Evolutionary conservation across 2,797 vertebrate genomes (phyloP).

Genomic region (Okamejei kenojei): DNA sequence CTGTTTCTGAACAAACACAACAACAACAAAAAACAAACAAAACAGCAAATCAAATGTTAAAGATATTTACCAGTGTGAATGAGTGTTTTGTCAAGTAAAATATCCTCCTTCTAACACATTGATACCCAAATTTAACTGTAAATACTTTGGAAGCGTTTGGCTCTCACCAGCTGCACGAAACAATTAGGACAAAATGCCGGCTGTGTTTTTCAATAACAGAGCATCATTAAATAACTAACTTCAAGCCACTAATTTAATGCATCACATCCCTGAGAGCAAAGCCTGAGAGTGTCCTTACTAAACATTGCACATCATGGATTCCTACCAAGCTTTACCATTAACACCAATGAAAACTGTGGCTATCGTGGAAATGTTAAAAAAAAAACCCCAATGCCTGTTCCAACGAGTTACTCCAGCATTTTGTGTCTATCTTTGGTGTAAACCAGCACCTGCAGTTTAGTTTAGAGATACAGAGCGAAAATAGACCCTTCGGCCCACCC

Average conservation of each 20-base stretch:
- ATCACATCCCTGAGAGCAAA: neutral
- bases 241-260: conserved; percentile 9
- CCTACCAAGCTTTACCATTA: neutral
- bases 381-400: neutral
- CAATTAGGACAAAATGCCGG: conserved; percentile 9
- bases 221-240: too few relatives aligned
- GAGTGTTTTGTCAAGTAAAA: neutral
- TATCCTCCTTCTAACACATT: neutral
- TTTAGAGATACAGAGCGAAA: too few relatives aligned
- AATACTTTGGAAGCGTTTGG: neutral
- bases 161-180: neutral
- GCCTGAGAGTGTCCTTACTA: neutral
- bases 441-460: too few relatives aligned
- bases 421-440: too few relatives aligned
- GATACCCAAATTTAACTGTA: neutral
- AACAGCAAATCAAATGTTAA: neutral
- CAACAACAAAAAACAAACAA: neutral
- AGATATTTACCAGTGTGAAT: neutral
- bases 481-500: too few relatives aligned
- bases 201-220: neutral
- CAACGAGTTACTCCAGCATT: too few relatives aligned
- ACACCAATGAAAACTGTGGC: neutral
- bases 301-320: neutral
- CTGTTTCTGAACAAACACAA: neutral
- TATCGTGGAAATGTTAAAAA: neutral